These are phyloP conservation scores for Heliocidaris tuberculata DNA, from an alignment of 35 echinoderm and acorn worm species.

Conservation along the genomic window DNA sequence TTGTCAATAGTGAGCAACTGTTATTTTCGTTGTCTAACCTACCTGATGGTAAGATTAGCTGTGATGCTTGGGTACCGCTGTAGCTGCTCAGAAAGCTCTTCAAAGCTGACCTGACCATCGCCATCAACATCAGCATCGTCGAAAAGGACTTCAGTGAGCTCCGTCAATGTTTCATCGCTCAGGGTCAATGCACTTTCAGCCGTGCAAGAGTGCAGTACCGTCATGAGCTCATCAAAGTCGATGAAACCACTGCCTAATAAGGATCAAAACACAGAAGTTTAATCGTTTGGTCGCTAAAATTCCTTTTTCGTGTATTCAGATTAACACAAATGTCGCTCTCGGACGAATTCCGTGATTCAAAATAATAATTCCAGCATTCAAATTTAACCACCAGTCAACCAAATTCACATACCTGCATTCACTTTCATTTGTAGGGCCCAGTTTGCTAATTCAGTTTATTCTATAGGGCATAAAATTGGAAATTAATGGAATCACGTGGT, in stretches of 20 bases:
- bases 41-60: conserved; percentile 83
- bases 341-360: too few relatives aligned
- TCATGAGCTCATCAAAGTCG: conserved; percentile 77
- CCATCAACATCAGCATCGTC: conserved; percentile 74
- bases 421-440: neutral
- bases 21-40: neutral
- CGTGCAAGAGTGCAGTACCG: conserved; percentile 73
- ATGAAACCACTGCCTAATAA: conserved; percentile 74
- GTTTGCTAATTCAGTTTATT: too few relatives aligned
- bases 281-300: too few relatives aligned
- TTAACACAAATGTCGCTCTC: too few relatives aligned
- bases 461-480: too few relatives aligned
- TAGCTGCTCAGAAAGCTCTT: conserved; percentile 67
- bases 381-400: neutral
- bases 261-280: neutral
- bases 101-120: conserved; percentile 72
- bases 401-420: neutral
- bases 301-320: too few relatives aligned
- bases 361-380: too few relatives aligned
- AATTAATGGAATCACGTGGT: too few relatives aligned
- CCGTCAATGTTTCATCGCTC: conserved; percentile 65
- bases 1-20: neutral
- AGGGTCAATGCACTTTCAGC: conserved; percentile 76
- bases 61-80: conserved; percentile 76
- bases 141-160: conserved; percentile 81